These are phyloP conservation scores for Micromussa lordhowensis DNA, from an alignment of 92 coral and sea anemone genomes.

Conservation along the genomic window DNA sequence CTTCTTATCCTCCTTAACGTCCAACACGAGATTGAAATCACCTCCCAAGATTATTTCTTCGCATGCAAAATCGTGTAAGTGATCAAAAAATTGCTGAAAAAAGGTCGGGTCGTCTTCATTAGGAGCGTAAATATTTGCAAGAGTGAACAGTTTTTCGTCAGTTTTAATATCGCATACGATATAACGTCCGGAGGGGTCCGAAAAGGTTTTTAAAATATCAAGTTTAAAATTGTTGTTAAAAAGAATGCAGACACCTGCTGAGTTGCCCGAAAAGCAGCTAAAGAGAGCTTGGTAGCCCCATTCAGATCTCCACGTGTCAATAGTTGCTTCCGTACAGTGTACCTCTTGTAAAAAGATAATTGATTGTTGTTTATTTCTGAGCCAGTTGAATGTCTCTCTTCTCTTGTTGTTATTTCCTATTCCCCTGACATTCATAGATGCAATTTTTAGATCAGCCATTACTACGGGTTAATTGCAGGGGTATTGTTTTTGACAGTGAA, in stretches of 20 bases:
- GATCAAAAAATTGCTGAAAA: not conserved
- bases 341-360: slow-evolving; percentile 13
- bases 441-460: not conserved
- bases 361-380: slow-evolving; percentile 1
- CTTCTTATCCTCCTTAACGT: slow-evolving; percentile 13
- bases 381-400: not conserved
- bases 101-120: not conserved
- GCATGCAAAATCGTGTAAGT: not conserved
- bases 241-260: slow-evolving; percentile 17
- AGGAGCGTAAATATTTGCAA: slow-evolving; percentile 8
- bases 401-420: not conserved
- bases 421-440: not conserved
- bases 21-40: not conserved
- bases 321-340: not conserved
- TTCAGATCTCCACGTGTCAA: not conserved
- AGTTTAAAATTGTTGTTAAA: slow-evolving; percentile 3
- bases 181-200: not conserved
- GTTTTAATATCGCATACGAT: not conserved
- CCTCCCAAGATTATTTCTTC: slow-evolving; percentile 2
- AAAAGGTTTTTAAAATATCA: not conserved
- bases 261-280: not conserved
- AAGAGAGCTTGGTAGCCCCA: slow-evolving; percentile 12
- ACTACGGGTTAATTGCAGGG: not conserved
- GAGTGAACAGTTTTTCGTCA: slow-evolving; percentile 3
- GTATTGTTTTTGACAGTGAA: not conserved